Evolutionary conservation across 2,888 invertebrate species (phyloP).

Genomic region (Sarcophaga carnaria): DNA sequence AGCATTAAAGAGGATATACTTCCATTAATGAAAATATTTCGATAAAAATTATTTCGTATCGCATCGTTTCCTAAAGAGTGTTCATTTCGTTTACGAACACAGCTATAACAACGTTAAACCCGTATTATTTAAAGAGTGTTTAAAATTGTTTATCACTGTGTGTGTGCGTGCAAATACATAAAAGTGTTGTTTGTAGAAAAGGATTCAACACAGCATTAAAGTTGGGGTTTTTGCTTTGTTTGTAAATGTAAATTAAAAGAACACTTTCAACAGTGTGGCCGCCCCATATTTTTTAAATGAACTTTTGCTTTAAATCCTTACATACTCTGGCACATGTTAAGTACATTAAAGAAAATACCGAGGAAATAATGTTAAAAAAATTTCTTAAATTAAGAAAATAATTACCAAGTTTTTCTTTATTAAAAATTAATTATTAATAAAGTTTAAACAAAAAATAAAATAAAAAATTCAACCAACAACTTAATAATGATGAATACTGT

Average conservation of each 20-base stretch:
- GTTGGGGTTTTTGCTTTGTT: not conserved
- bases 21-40: constrained; percentile 56
- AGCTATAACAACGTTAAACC: not conserved
- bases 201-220: not conserved
- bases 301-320: too few species aligned
- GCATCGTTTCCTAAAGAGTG: not conserved
- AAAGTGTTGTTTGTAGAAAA: not conserved
- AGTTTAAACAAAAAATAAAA: not conserved
- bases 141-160: not conserved
- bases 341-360: too few species aligned
- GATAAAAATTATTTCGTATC: constrained; percentile 42
- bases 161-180: not conserved
- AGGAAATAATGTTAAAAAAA: too few species aligned
- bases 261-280: too few species aligned
- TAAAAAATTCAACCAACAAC: not conserved
- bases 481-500: too few species aligned
- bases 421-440: constrained; percentile 53
- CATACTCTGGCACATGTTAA: too few species aligned
- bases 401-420: constrained; percentile 40
- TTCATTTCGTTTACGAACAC: constrained; percentile 15
- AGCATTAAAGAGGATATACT: constrained; percentile 39
- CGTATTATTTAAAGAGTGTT: not conserved
- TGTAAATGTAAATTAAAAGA: not conserved
- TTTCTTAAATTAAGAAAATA: not conserved
- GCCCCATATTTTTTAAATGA: too few species aligned